Conservation (phyloP, 2,797 vertebrate genomes). For the Dallia pectoralis region DNA sequence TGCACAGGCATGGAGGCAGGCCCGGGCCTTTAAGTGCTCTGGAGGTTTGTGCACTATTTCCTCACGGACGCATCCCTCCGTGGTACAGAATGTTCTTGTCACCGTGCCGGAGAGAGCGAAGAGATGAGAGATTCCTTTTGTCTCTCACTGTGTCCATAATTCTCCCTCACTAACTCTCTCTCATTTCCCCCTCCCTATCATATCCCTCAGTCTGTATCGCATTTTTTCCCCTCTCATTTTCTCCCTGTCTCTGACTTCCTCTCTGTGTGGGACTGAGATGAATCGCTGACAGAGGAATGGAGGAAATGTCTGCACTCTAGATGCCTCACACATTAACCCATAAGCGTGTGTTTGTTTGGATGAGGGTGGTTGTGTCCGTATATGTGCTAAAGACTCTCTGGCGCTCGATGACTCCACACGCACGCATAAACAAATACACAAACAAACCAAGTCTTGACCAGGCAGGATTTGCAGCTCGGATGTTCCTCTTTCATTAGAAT, state of each 20-base stretch:
- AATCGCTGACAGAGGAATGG: conserved; percentile 64
- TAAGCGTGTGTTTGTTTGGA: conserved; percentile 34
- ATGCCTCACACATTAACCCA: conserved; percentile 45
- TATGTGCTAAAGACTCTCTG: neutral
- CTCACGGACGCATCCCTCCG: conserved; percentile 58
- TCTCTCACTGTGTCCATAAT: conserved; percentile 31
- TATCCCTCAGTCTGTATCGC: conserved; percentile 18
- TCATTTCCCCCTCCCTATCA: too few relatives aligned
- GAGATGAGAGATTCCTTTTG: conserved; percentile 41
- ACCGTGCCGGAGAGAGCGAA: conserved; percentile 49
- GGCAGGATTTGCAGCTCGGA: conserved; percentile 41
- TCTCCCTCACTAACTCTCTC: conserved; percentile 15
- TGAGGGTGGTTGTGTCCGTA: conserved; percentile 30
- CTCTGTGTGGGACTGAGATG: conserved; percentile 42
- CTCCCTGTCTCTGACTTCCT: conserved; percentile 20
- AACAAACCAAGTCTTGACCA: neutral
- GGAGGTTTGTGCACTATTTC: conserved; percentile 67
- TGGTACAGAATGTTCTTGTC: conserved; percentile 87
- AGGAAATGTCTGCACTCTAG: conserved; percentile 58
- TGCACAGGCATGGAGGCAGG: conserved; percentile 59
- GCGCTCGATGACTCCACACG: neutral
- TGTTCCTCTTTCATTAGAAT: conserved; percentile 45
- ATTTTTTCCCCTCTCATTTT: conserved; percentile 26
- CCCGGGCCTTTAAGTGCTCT: conserved; percentile 51
- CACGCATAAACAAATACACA: neutral